Conservation (phyloP, 2,797 vertebrate genomes). For the Alectoris magna region DNA sequence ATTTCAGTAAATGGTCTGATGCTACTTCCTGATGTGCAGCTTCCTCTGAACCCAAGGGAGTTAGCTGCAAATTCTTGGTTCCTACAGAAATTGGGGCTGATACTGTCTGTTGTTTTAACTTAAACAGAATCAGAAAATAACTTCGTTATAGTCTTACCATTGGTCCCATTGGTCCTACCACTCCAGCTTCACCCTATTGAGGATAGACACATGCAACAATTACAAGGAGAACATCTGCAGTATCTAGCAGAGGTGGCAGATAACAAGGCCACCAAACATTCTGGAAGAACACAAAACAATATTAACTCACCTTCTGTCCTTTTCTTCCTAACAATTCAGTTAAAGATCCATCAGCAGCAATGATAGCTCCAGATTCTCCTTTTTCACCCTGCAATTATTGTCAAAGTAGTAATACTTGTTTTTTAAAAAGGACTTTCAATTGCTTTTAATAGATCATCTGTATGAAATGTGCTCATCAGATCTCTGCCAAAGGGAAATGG, state of each 20-base stretch:
- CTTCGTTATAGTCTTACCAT: constrained; percentile 72
- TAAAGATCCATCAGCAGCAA: constrained; percentile 81
- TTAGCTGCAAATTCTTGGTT: not conserved
- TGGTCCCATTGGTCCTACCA: constrained; percentile 77
- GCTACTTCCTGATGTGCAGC: not conserved
- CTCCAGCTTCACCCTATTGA: constrained; percentile 86
- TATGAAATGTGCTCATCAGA: not conserved
- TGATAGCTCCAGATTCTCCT: constrained; percentile 86
- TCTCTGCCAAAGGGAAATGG: not conserved
- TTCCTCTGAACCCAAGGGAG: not conserved
- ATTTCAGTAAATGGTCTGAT: not conserved
- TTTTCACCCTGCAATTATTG: constrained; percentile 88
- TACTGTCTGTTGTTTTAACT: not conserved
- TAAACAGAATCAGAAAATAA: not conserved
- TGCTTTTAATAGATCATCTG: not conserved
- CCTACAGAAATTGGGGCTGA: not conserved
- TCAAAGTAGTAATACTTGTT: not conserved
- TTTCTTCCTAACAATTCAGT: constrained; percentile 80
- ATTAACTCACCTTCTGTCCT: constrained; percentile 80
- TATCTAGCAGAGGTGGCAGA: not conserved
- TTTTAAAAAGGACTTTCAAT: not conserved
- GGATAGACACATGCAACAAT: constrained; percentile 11
- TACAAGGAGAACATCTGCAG: not conserved
- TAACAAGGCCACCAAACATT: not conserved
- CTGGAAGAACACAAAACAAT: not conserved